Evolutionary conservation across 2,113 vertebrate species (phyloP), one percentile per base, ranked within the genome.

Genomic region (Actenoides lindsayi): DNA sequence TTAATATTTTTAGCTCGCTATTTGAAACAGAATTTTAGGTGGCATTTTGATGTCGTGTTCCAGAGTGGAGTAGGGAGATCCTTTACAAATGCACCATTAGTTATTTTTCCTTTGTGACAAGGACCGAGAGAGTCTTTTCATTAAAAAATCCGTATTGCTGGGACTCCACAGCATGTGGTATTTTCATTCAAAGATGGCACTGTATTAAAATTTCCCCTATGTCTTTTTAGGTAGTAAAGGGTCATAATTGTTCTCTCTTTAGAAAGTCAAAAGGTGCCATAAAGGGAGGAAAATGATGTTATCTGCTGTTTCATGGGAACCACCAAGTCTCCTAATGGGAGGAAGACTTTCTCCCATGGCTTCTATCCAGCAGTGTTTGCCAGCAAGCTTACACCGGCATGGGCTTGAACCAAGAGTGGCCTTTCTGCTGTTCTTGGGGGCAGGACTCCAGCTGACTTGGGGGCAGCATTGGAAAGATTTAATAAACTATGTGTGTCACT

Each of bases 51-150:
- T 56, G 48, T 77, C 42, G 33, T 64, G 56, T 83, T 92, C 37
- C 76, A 77, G 60, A 62, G 50, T 16, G 13, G 31, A 65, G 25
- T 62, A 33, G 39, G 51, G 48, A 94, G 12, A 68, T 82, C 46
- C 81, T 94, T 83, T 33, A 44, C 82, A 93, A 84, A 62, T 27
- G 6, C 39, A 53, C 23, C 11, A 18, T 31, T 7, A 50, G 74
- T 73, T 80, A 50, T 48, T 83, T 94, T 78, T 89, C 17, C 9
- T 87, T 94, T 82, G 48, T 91, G 53, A 63, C 41, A 78, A 89
- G 10, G 80, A 76, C 39, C 81, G 80, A 89, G 18, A 13, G 56
- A 93, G 16, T 25, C 4, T 93, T 90, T 87, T 74, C 9, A 81
- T 74, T 70, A 41, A 88, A 74, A 90, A 75, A 63, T 24, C 39